Base-by-base conservation (phyloP, 2,888 invertebrate species). In the Dascillus cervinus region DNA sequence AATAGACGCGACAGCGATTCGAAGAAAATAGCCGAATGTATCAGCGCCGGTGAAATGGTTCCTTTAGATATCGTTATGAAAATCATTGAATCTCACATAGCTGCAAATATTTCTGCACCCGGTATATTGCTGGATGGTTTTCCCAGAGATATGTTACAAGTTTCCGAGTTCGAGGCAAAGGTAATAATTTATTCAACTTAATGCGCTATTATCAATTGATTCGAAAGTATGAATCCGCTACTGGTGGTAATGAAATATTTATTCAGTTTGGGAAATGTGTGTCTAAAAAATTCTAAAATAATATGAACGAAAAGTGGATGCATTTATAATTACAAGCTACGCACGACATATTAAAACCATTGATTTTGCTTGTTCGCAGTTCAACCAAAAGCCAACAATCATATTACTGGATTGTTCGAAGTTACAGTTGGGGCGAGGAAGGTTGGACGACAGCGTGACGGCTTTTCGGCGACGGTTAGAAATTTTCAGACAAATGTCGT, bases 41-140 rank as follows among this genome's bases (percentile, higher is more conserved):
- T 91, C 40, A 73, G 77, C 22, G 77, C 77, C 0, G 91, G 92
- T 0, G 89, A 91, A 55, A 74, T 90, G 66, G 87, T 81, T 0
- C 77, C 85, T 0, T 69, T 82, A 56, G 87, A 88, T 14, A 72
- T 85, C 20, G 80, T 92, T 1, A 71, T 83, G 59, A 77, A 77
- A 40, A 66, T 92, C 22, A 71, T 96, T 26, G 79, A 84, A 35
- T 73, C 69, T 2, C 79, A 84, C 13, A 71, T 86, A 42, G 65
- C 66, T 0, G 64, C 67, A 2, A 64, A 77, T 37, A 66, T 67
- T 20, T 77, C 75, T 4, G 76, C 77, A 11, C 72, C 73, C 35
- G 94, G 95, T 3, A 79, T 95, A 35, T 77, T 97, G 34, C 77
- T 98, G 32, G 96, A 96, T 53, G 96, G 96, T 0, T 97, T 87